Percentiles rank a stretch among this genome's conserved stretches.
Conservation (phyloP, 2,888 invertebrate genomes). For the Dromius quadrimaculatus region DNA sequence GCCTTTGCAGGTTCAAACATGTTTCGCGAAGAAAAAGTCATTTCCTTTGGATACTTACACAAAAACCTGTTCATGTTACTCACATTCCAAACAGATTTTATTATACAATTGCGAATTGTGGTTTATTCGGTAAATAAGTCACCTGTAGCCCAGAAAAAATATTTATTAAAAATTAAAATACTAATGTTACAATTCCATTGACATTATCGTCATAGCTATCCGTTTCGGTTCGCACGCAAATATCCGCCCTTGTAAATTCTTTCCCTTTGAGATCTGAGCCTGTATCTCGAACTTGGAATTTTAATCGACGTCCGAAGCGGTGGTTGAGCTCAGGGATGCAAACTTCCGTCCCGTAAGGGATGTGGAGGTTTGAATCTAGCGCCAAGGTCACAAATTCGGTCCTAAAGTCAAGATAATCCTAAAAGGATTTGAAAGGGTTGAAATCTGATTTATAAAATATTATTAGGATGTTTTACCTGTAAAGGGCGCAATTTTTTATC, state of each 20-base stretch:
- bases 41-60: too few relatives aligned
- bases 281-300: conserved; percentile 67
- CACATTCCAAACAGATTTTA: too few relatives aligned
- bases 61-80: too few relatives aligned
- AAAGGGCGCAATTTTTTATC: conserved; percentile 66
- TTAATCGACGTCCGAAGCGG: conserved; percentile 67
- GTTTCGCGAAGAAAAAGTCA: too few relatives aligned
- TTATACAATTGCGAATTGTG: too few relatives aligned
- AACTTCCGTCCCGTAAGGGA: conserved; percentile 66
- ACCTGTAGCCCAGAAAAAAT: too few relatives aligned
- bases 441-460: too few relatives aligned
- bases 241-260: conserved; percentile 66
- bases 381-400: conserved; percentile 67
- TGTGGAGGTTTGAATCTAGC: conserved; percentile 66
- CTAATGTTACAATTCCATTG: conserved; percentile 66
- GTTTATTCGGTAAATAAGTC: too few relatives aligned
- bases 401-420: conserved; percentile 69
- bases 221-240: conserved; percentile 69
- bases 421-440: conserved; percentile 51
- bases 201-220: conserved; percentile 69
- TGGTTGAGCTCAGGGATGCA: conserved; percentile 69
- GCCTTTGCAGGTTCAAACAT: too few relatives aligned
- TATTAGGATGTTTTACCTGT: too few relatives aligned
- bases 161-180: conserved; percentile 58
- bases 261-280: conserved; percentile 64